Evolutionary conservation across 2,797 vertebrate genomes (phyloP), one percentile per base, ranked within the genome.

Genomic region (Brotula barbata): DNA sequence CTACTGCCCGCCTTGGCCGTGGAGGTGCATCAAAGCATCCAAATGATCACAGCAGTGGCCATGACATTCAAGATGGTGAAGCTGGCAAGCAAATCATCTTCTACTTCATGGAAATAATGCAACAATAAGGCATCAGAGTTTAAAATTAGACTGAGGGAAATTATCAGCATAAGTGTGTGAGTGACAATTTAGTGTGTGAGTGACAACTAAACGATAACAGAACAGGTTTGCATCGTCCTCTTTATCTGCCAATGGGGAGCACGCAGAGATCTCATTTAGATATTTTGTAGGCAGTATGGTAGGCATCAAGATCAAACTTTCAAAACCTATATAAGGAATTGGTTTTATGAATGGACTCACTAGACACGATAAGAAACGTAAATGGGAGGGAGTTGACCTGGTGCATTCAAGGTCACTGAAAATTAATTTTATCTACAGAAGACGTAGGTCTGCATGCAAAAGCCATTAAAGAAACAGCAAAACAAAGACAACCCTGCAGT

Each of bases 11-110:
- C 72, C 60, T 73, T 42, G 75, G 67, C 68, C 73, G 63, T 71
- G 83, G 64, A 86, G 80, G 80, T 80, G 83, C 84, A 86, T 86
- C 79, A 86, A 87, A 85, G 80, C 75, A 76, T 66, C 58, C 76
- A 74, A 78, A 85, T 86, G 78, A 84, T 84, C 78, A 77, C 58
- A 78, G 50, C 57, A 2, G 69, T 54, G 37, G 67, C 74, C 71
- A 48, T 64, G 64, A 72, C 64, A 60, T n/a, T 59, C 56, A 71
- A 60, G 63, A 68, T 67, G 69, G 55, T 75, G 77, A 44, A 57
- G 70, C 56, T 75, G 57, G 56, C 66, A 53, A 75, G 40, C 3
- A 28, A 58, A 44, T 39, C 12, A 17, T 66, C 64, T 46, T 40
- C 50, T 17, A 41, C 17, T 63, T 55, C 6, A 8, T 15, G 47